phyloP scores from a whole-genome alignment of 2,113 vertebrate species.

The Dissostichus mawsoni region DNA sequence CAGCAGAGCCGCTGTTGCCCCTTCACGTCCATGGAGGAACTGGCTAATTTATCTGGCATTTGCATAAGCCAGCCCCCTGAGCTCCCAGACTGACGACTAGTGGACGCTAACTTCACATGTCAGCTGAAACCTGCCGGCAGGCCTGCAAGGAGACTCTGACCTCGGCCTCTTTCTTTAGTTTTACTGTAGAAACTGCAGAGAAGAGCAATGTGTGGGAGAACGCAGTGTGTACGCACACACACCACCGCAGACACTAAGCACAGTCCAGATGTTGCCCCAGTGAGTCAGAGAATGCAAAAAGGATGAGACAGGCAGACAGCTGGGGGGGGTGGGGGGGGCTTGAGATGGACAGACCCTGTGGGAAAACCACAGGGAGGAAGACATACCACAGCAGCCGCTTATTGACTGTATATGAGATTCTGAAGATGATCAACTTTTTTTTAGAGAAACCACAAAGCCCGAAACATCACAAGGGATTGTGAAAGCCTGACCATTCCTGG shows the following conservation, averaged over 20 bases:
- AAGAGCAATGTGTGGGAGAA: slow-evolving; percentile 36
- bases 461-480: too few species aligned
- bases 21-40: slow-evolving; percentile 30
- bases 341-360: slow-evolving; percentile 54
- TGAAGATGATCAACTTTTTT: not conserved
- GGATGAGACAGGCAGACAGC: slow-evolving; percentile 64
- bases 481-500: not conserved
- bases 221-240: slow-evolving; percentile 3
- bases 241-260: not conserved
- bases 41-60: slow-evolving; percentile 46
- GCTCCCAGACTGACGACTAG: slow-evolving; percentile 34
- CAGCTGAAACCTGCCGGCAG: slow-evolving; percentile 41
- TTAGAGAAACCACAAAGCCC: not conserved
- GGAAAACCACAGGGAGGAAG: slow-evolving; percentile 68
- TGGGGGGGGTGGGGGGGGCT: slow-evolving; percentile 42
- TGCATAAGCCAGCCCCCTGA: slow-evolving; percentile 30
- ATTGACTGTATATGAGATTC: slow-evolving; percentile 37
- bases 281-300: slow-evolving; percentile 63
- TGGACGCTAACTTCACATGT: slow-evolving; percentile 52
- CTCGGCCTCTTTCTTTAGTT: slow-evolving; percentile 11
- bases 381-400: slow-evolving; percentile 43
- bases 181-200: not conserved
- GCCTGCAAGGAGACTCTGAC: slow-evolving; percentile 34
- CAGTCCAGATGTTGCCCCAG: slow-evolving; percentile 71
- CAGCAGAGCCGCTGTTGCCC: slow-evolving; percentile 32